Evolutionary conservation across 2,113 vertebrate genomes (phyloP).

Genomic region (Prinia subflava): DNA sequence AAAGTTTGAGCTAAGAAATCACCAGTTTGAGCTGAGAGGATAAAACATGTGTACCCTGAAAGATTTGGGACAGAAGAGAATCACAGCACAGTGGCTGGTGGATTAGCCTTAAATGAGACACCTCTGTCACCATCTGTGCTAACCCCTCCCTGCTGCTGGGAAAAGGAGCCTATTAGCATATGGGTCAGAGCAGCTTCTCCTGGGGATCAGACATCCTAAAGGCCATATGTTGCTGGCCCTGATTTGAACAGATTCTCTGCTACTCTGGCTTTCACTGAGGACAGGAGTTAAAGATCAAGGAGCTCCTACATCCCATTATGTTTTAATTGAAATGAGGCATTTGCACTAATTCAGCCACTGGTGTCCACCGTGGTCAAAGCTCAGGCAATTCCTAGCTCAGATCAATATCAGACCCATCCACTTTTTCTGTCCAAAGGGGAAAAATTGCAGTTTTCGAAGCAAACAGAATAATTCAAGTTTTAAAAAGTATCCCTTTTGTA

Average conservation of each 20-base stretch:
- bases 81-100: not conserved
- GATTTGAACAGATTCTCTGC: not conserved
- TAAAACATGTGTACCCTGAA: not conserved
- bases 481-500: not conserved
- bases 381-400: not conserved
- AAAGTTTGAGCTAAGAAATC: not conserved
- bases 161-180: not conserved
- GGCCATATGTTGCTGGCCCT: not conserved
- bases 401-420: not conserved
- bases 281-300: not conserved
- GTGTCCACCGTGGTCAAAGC: not conserved
- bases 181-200: not conserved
- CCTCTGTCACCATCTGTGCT: slow-evolving; percentile 23
- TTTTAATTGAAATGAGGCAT: not conserved
- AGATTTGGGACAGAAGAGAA: not conserved
- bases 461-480: not conserved
- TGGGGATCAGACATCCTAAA: not conserved
- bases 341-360: not conserved
- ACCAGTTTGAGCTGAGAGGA: not conserved
- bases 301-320: not conserved
- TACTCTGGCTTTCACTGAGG: slow-evolving; percentile 21
- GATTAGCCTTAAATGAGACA: not conserved
- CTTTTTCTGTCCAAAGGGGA: not conserved
- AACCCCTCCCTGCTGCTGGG: not conserved
- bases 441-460: not conserved